Conservation (phyloP, 2,113 vertebrate genomes). For the Sapajus apella region DNA sequence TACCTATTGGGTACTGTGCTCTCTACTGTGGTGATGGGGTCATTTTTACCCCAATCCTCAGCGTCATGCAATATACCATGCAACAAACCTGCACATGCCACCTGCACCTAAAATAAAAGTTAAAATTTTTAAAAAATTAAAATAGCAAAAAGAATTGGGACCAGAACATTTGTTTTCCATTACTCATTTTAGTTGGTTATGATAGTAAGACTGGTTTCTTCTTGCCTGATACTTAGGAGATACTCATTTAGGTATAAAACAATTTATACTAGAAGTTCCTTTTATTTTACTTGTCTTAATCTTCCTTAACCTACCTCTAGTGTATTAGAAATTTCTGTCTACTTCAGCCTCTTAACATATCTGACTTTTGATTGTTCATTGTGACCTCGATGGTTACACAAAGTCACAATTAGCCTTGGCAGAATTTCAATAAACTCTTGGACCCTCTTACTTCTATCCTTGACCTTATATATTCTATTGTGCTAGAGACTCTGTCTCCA, state of each 20-base stretch:
- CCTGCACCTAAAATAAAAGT: no score
- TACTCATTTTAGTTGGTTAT: background rate
- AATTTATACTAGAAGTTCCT: background rate
- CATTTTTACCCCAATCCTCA: no score
- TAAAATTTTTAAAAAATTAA: no score
- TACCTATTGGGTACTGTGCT: no score
- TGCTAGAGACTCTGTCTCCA: background rate
- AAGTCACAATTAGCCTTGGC: background rate
- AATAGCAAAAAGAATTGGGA: background rate
- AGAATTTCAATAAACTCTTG: background rate
- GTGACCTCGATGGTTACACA: background rate
- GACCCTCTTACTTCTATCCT: background rate
- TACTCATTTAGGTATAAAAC: background rate
- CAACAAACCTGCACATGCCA: no score
- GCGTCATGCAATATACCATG: no score
- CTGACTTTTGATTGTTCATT: background rate
- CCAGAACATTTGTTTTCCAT: background rate
- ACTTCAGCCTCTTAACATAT: background rate
- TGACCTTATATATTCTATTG: background rate
- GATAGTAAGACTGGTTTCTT: background rate
- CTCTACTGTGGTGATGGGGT: no score
- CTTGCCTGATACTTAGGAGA: background rate
- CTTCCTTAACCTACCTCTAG: fast-evolving
- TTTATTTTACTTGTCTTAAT: background rate
- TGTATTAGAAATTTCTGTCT: background rate